Evolutionary conservation across 2,888 invertebrate species (phyloP), one percentile per base, ranked within the genome.

Genomic region (Myathropa florea): DNA sequence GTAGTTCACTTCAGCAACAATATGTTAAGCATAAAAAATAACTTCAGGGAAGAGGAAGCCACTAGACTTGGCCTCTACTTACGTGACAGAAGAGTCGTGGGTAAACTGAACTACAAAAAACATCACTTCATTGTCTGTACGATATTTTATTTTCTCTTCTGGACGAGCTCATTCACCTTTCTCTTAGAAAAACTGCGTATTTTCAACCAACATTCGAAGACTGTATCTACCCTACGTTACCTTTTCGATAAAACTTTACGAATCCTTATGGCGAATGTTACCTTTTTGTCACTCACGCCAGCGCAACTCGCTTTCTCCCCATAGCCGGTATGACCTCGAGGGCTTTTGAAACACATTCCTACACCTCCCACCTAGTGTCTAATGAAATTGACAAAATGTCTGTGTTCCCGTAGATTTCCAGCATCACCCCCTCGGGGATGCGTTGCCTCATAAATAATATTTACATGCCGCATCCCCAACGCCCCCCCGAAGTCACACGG

Each of bases 391-490:
- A 18, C 46, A 18, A 46, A 46, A 7, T 9, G n/a, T 46, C 18
- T 18, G 46, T 3, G 39, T 46, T 46, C 39, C n/a, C 39, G n/a
- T 46, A n/a, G 24, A 36, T n/a, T 3, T 12, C 6, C 4, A n/a
- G 4, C 18, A 12, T 7, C 33, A 33, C 46, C 18, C 26, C 55
- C 12, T 28, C 2, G 9, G 55, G 30, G 60, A 53, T 23, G 26
- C 59, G 57, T 30, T 55, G 26, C 10, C 64, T 24, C 59, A 71
- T 75, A 60, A 79, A 79, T 71, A 84, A 55, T 57, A 33, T 21
- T 53, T 55, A 65, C 55, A 79, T 57, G 60, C 36, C 46, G 36
- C 14, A 14, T 18, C 10, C 6, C 24, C 12, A 14, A 23, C 24
- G 10, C 12, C 24, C 12, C 10, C 57, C 12, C 24, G 14, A 24